Evolutionary conservation across 1,140 invertebrate species (phyloP).

Genomic region (Adelges cooleyi): DNA sequence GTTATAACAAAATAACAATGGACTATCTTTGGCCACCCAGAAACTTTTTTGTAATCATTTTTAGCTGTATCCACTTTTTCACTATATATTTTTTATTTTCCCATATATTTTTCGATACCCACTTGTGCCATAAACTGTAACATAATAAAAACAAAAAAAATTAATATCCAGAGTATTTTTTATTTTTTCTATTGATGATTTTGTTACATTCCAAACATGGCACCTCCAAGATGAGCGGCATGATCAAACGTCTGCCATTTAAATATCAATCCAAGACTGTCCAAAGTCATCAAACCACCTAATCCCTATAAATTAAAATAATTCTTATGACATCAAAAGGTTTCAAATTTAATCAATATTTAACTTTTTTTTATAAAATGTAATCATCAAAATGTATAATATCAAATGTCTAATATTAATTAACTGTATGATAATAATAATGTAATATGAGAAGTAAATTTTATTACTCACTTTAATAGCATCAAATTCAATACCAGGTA

Average conservation of each 20-base stretch:
- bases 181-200: not conserved
- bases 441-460: constrained; percentile 14
- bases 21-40: no score
- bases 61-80: not conserved
- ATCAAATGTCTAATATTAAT: constrained; percentile 17
- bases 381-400: not conserved
- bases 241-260: constrained; percentile 93
- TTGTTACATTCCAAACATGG: constrained; percentile 77
- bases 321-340: no score
- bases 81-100: not conserved
- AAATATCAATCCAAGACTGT: constrained; percentile 65
- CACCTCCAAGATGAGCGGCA: constrained; percentile 93
- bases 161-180: not conserved
- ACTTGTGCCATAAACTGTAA: constrained; percentile 18
- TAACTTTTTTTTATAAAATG: not conserved
- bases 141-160: not conserved
- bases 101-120: constrained; percentile 9
- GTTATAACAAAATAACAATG: no score
- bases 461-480: constrained; percentile 54
- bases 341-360: not conserved
- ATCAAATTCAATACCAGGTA: constrained; percentile 77
- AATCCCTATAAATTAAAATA: constrained; percentile 54
- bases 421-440: constrained; percentile 29
- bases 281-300: constrained; percentile 71
- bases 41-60: not conserved